Base-by-base conservation (phyloP, 30 jellyfish, hydroid and myxozoan species). In the Phacellophora camtschatica region DNA sequence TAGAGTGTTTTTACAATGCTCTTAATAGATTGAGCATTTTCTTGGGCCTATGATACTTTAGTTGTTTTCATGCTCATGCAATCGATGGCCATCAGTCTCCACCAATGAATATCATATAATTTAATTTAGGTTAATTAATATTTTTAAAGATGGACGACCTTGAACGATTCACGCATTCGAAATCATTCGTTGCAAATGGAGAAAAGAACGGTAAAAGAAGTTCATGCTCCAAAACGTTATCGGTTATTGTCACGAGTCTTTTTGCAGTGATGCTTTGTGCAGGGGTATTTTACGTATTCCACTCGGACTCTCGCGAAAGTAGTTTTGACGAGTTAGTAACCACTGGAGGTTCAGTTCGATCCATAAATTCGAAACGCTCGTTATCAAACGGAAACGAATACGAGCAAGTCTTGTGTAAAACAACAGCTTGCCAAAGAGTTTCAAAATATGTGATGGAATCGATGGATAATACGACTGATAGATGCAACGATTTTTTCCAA, bases 331-430 rank as follows among this genome's bases (percentile, higher is more conserved):
- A 93, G 43, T 76, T 93, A 31, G 79, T 93, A 5, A 93, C 97
- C 7, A 93, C 99, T 16, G 99, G 99, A 28, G 99, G 99, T 33
- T 95, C 99, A 30, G 99, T 93, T 8, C 79, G 99, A 20, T 77
- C 92, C 49, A 71, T 69, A 37, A 62, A 37, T 11, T 36, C 84
- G 32, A 48, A 43, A 31, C 77, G 82, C 29, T 1, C 84, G 2
- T 69, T 80, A 1, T 56, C 91, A n/a, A 10, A 23, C 59, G 84
- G 85, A 1, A 88, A 20, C 55, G 29, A 54, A 19, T 70, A 56
- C 85, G 71, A 46, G 32, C 90, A 66, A 45, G 49, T 74, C 0
- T 81, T 88, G 13, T 93, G 99, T 87, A 45, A 76, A 29, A 93
- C 96, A 24, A 67, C 49, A 33, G 84, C 41, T 42, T 93, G 99